Evolutionary conservation across 2,797 vertebrate genomes (phyloP).

Genomic region (Chloroceryle inda): DNA sequence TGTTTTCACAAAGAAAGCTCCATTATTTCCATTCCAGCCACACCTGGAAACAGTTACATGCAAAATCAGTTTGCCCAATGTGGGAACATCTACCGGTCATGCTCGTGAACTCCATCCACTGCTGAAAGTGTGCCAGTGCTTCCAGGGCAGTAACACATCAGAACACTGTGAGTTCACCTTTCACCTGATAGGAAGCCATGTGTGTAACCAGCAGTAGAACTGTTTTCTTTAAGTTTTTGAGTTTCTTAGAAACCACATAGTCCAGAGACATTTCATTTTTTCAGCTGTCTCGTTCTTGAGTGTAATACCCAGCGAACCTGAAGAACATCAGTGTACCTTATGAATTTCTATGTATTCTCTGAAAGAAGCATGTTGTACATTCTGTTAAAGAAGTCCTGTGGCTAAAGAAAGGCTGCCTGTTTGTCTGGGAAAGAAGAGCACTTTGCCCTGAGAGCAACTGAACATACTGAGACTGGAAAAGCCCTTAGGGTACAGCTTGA

Average conservation of each 20-base stretch:
- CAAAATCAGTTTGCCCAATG: neutral
- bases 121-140: neutral
- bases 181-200: neutral
- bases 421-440: neutral
- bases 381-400: neutral
- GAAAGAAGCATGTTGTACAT: neutral
- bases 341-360: neutral
- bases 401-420: neutral
- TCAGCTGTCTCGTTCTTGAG: neutral
- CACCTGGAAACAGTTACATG: neutral
- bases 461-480: neutral
- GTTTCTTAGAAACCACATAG: neutral
- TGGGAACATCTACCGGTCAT: neutral
- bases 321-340: neutral
- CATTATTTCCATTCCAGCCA: neutral
- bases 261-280: neutral
- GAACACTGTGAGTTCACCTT: neutral
- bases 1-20: neutral
- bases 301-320: neutral
- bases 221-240: neutral
- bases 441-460: neutral
- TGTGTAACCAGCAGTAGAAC: neutral
- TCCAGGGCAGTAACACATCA: neutral
- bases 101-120: neutral
- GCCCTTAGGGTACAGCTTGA: neutral